A percentile compares a stretch with the other conserved stretches of the same genome.
Conservation (phyloP, 1,140 invertebrate species). For the Eriosoma lanigerum region DNA sequence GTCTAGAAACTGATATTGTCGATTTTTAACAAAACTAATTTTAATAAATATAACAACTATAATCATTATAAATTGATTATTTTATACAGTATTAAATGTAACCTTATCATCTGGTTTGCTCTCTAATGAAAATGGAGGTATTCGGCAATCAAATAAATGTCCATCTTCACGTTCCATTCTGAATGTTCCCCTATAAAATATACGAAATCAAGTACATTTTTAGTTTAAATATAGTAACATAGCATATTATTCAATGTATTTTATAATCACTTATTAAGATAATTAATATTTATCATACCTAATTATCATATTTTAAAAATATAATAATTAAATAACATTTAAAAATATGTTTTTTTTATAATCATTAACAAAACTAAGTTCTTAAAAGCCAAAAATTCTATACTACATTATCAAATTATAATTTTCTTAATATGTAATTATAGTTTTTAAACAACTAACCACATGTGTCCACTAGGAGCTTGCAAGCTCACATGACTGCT, state of each 20-base stretch:
- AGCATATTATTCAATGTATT: too few relatives aligned
- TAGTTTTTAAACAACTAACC: constrained; percentile 64
- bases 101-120: constrained; percentile 74
- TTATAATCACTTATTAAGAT: too few relatives aligned
- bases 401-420: too few relatives aligned
- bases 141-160: constrained; percentile 92
- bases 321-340: too few relatives aligned
- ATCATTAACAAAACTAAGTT: too few relatives aligned
- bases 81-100: constrained; percentile 50
- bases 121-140: constrained; percentile 93
- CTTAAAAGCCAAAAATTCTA: too few relatives aligned
- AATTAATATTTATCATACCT: too few relatives aligned
- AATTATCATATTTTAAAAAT: too few relatives aligned
- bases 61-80: constrained; percentile 30
- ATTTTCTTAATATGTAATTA: not conserved
- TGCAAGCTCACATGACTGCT: constrained; percentile 94
- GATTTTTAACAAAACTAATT: constrained; percentile 48
- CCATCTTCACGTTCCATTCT: constrained; percentile 95
- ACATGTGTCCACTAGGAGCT: constrained; percentile 98
- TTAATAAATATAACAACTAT: constrained; percentile 43
- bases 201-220: not conserved
- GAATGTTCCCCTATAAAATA: constrained; percentile 77
- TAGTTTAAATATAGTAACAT: not conserved
- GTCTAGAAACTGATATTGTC: constrained; percentile 49
- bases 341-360: too few relatives aligned